phyloP scores from a whole-genome alignment of 2,797 vertebrate genomes.

The Cirrhinus mrigala region DNA sequence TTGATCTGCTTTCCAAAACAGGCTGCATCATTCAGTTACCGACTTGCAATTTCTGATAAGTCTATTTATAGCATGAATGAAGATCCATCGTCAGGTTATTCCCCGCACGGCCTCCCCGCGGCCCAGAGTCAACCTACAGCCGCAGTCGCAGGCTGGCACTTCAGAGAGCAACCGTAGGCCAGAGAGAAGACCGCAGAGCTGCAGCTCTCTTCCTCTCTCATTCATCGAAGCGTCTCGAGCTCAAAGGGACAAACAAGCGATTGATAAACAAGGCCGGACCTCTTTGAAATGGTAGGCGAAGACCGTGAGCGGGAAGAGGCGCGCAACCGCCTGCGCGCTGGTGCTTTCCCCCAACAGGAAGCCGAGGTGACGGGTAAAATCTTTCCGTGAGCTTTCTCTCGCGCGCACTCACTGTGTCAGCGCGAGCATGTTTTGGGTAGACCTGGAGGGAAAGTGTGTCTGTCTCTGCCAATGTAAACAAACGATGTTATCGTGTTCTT shows the following conservation, averaged over 20 bases:
- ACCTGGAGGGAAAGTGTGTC: constrained; percentile 58
- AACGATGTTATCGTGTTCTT: constrained; percentile 49
- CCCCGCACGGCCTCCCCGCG: constrained; percentile 47
- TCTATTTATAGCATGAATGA: constrained; percentile 66
- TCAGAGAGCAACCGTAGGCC: constrained; percentile 19
- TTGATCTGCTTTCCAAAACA: constrained; percentile 47
- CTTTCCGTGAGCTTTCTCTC: constrained; percentile 57
- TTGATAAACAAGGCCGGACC: constrained; percentile 17
- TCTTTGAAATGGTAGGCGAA: constrained; percentile 32
- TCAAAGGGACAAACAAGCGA: constrained; percentile 10
- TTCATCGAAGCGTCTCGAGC: background rate
- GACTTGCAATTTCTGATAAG: constrained; percentile 62
- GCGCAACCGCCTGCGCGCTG: constrained; percentile 39
- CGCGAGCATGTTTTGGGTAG: constrained; percentile 40
- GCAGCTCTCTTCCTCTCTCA: constrained; percentile 33
- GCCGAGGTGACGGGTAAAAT: constrained; percentile 35
- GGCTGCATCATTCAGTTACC: background rate
- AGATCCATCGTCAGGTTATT: constrained; percentile 58
- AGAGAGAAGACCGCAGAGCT: constrained; percentile 1
- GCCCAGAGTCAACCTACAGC: constrained; percentile 44
- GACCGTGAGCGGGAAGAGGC: constrained; percentile 55
- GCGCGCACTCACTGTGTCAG: constrained; percentile 1
- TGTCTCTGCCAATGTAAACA: constrained; percentile 55
- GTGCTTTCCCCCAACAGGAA: constrained; percentile 62
- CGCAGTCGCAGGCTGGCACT: constrained; percentile 13